Evolutionary conservation across 92 coral and sea anemone genomes (phyloP), one percentile per base, ranked within the genome.

Genomic region (Epizoanthus ramosus): DNA sequence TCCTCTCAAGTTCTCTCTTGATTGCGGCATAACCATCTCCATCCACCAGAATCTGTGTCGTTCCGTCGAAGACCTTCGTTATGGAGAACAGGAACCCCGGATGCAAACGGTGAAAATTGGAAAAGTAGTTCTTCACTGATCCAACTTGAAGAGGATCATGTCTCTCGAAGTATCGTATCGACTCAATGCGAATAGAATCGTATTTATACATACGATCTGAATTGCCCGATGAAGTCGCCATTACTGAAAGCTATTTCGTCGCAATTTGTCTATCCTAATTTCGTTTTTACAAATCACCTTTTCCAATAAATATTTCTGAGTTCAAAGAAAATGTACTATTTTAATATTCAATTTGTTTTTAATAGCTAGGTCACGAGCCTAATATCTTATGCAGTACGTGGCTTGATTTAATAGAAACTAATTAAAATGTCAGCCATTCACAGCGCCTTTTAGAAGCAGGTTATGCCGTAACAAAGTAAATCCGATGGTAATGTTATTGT

Each of bases 191-290:
- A 61, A 90, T 79, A 10, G 87, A 52, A 3, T 87, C 83, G 80
- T 77, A 90, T 54, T 87, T 83, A 39, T 86, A 86, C 80, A 89
- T 74, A 79, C 39, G 31, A 61, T 79, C 19, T 63, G 17, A 25
- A 8, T 12, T 41, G 7, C 28, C 19, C 23, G 18, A 70, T n/a
- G 56, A 43, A 45, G 75, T 70, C 57, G 75, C 75, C 75, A 70
- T 70, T 16, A 54, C n/a, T n/a, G n/a, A n/a, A 41, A 9, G 75
- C 41, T 19, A n/a, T 70, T 70, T 39, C 0, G 53, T 47, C 53
- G 14, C 53, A 47, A 47, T 47, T 47, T 47, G 5, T 47, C 14
- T 47, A 3, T 37, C 43, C 3, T 37, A 6, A 37, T 37, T 47
- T 47, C 14, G 13, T 47, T 45, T 45, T 8, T 8, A 1, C 14